phyloP scores from a whole-genome alignment of 2,797 vertebrate genomes.

The Scarus forsteni region DNA sequence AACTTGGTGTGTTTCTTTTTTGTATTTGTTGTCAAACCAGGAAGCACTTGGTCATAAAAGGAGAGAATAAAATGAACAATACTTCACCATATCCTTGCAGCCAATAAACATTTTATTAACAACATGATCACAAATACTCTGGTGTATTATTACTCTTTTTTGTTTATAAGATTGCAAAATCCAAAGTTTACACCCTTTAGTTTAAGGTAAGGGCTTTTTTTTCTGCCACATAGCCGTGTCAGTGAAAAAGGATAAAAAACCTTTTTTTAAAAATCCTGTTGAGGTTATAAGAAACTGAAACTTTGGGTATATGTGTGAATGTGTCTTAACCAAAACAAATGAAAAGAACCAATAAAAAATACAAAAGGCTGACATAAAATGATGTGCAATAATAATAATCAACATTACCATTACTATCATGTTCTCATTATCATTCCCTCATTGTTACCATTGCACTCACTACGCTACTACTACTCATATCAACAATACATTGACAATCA shows the following conservation, averaged over 20 bases:
- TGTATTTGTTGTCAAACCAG: conserved; percentile 69
- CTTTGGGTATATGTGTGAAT: conserved; percentile 67
- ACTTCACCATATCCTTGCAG: conserved; percentile 85
- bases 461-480: conserved; percentile 67
- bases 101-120: conserved; percentile 97
- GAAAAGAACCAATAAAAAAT: conserved; percentile 90
- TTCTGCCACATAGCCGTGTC: conserved; percentile 80
- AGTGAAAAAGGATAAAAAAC: conserved; percentile 84
- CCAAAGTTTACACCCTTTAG: conserved; percentile 83
- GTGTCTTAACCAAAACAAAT: conserved; percentile 85
- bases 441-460: conserved; percentile 65
- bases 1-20: conserved; percentile 68
- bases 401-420: conserved; percentile 75
- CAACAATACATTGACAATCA: conserved; percentile 67
- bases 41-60: conserved; percentile 86
- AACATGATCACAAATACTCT: conserved; percentile 95
- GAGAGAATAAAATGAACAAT: conserved; percentile 82
- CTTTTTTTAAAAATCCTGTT: conserved; percentile 71
- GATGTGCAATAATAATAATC: conserved; percentile 87
- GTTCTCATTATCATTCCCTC: conserved; percentile 63
- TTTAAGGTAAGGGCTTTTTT: conserved; percentile 75
- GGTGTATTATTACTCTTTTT: conserved; percentile 82
- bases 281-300: conserved; percentile 83
- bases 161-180: conserved; percentile 84
- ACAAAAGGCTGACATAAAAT: conserved; percentile 87